Evolutionary conservation across 2,113 vertebrate genomes (phyloP), one percentile per base, ranked within the genome.

Genomic region (Oxygymnocypris stewartii): DNA sequence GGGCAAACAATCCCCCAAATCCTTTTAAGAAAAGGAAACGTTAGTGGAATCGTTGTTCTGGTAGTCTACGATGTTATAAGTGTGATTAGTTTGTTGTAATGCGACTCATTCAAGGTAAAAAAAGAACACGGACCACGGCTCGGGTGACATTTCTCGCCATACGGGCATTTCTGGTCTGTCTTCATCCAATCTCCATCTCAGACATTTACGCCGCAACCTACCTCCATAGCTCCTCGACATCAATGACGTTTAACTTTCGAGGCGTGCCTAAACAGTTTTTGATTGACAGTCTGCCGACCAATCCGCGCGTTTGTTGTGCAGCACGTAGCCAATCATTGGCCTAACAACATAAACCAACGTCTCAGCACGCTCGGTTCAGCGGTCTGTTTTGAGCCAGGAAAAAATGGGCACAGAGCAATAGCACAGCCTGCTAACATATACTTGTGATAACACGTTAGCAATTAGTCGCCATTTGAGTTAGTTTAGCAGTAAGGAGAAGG

Each of bases 351-450:
- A 10, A 80, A 75, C 71, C 84, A 71, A 63, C 42, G 23, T 54
- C 18, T 6, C 51, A 85, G 37, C 83, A 87, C 0, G 20, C 59
- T 86, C 4, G 79, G 47, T 89, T 28, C 59, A 47, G 47, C 76
- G 74, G 63, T 87, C 88, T 89, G 88, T 89, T 89, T 89, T 89
- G 86, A 87, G 86, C 20, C 75, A 85, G 86, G 23, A 75, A 89
- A 89, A 87, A 79, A 82, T 86, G 80, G 80, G 84, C 80, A 89
- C 42, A 71, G 80, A 84, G 69, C 47, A 74, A 47, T 84, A 84
- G 69, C 82, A 54, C 61, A 69, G 79, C 44, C 73, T 69, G 88
- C 85, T 81, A 86, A 79, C 82, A n/a, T 77, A 76, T 59, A 44
- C n/a, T 84, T 67, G 23, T 59, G 14, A 42, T 44, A 81, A 82